These are phyloP conservation scores for Trichosurus vulpecula DNA, from an alignment of 2,797 vertebrate species.

Conservation along the genomic window DNA sequence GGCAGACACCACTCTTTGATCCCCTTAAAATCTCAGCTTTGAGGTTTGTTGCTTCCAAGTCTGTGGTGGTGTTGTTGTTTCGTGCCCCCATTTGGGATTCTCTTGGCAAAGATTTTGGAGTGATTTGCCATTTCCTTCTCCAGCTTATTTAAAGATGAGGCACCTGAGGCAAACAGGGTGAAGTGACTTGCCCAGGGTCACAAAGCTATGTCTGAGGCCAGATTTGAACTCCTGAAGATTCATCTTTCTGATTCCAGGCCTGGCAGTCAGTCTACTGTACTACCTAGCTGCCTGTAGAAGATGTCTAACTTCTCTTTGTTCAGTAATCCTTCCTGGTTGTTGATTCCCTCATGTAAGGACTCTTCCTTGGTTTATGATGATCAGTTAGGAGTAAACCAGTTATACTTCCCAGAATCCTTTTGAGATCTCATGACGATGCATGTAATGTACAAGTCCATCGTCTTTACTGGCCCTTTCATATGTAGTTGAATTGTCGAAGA, in stretches of 20 bases:
- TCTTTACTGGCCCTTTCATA: not conserved
- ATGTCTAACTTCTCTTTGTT: not conserved
- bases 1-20: not conserved
- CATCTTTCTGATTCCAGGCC: not conserved
- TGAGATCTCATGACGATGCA: not conserved
- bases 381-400: not conserved
- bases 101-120: not conserved
- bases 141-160: not conserved
- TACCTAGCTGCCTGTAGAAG: not conserved
- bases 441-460: not conserved
- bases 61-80: not conserved
- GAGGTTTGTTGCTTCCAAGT: not conserved
- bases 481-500: not conserved
- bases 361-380: not conserved
- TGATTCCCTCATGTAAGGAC: not conserved
- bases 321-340: not conserved
- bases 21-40: not conserved
- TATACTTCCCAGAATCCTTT: not conserved
- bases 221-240: not conserved
- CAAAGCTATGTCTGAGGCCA: not conserved
- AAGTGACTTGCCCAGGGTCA: not conserved
- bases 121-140: not conserved
- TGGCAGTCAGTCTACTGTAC: not conserved
- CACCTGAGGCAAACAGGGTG: not conserved
- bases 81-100: not conserved